A percentile compares a stretch with the other conserved stretches of the same genome.
Evolutionary conservation across 2,113 vertebrate genomes (phyloP).

Genomic region (Chloroceryle aenea): DNA sequence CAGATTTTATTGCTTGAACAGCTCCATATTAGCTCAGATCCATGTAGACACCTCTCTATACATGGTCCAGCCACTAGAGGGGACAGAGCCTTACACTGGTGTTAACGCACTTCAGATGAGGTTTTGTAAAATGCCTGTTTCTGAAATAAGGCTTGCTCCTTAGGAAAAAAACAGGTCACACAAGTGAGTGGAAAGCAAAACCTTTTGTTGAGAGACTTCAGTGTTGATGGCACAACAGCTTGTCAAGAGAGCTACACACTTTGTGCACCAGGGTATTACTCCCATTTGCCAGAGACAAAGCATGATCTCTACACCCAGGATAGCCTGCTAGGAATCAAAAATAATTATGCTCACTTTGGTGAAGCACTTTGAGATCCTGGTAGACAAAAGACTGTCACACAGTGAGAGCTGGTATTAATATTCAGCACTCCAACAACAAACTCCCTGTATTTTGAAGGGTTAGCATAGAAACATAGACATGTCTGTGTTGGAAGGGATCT

Average conservation of each 20-base stretch:
- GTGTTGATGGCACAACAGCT: background rate
- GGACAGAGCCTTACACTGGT: background rate
- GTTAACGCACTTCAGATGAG: background rate
- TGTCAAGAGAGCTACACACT: background rate
- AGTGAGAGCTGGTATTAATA: background rate
- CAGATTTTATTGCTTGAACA: background rate
- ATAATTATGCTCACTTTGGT: background rate
- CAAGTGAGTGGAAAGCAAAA: background rate
- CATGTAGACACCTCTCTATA: accelerated
- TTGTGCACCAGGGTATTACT: background rate
- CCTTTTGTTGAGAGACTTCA: background rate
- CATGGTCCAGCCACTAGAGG: background rate
- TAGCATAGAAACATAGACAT: too few species aligned
- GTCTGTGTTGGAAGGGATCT: too few species aligned
- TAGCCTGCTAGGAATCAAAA: background rate
- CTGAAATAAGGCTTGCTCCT: background rate
- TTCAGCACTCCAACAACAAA: too few species aligned
- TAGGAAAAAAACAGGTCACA: background rate
- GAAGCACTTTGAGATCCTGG: background rate
- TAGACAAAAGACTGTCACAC: background rate
- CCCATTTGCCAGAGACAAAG: background rate
- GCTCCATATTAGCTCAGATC: background rate
- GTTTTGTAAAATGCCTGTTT: background rate
- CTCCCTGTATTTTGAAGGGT: background rate
- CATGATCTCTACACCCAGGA: background rate